Conservation (phyloP, 2,797 vertebrate species). For the Crenichthys baileyi region DNA sequence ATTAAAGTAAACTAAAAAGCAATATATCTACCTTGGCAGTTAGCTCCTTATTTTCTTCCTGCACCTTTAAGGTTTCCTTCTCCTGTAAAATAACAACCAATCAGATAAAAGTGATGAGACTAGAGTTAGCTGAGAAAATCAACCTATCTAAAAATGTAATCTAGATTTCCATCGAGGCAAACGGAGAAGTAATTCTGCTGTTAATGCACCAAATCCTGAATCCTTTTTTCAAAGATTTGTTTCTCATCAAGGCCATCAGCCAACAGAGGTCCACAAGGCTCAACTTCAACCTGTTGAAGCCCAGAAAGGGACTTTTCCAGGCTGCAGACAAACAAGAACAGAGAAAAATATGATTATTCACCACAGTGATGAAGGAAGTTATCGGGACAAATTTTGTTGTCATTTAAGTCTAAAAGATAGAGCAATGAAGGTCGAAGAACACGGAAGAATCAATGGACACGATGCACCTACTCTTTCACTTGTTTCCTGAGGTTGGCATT, state of each 20-base stretch:
- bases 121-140: neutral
- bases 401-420: neutral
- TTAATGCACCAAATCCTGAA: slow-evolving; percentile 51
- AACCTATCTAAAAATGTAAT: too few relatives aligned
- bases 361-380: neutral
- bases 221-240: slow-evolving; percentile 22
- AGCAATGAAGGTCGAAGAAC: neutral
- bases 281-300: slow-evolving; percentile 37
- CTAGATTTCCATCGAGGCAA: neutral
- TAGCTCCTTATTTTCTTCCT: slow-evolving; percentile 56
- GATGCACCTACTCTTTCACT: slow-evolving; percentile 50
- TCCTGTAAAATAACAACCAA: slow-evolving; percentile 48
- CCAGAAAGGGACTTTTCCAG: slow-evolving; percentile 46
- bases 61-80: slow-evolving; percentile 33
- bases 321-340: slow-evolving; percentile 49
- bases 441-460: neutral
- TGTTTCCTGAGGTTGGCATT: slow-evolving; percentile 53
- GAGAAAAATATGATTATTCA: neutral
- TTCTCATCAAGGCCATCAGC: slow-evolving; percentile 13
- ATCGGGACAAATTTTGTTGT: neutral
- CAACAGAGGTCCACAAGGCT: slow-evolving; percentile 25
- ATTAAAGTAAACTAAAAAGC: slow-evolving; percentile 2
- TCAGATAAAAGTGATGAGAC: neutral
- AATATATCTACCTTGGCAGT: slow-evolving; percentile 41
- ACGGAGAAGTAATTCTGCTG: neutral